Conservation (phyloP, 2,797 vertebrate species). For the Pangasius larnaudii region DNA sequence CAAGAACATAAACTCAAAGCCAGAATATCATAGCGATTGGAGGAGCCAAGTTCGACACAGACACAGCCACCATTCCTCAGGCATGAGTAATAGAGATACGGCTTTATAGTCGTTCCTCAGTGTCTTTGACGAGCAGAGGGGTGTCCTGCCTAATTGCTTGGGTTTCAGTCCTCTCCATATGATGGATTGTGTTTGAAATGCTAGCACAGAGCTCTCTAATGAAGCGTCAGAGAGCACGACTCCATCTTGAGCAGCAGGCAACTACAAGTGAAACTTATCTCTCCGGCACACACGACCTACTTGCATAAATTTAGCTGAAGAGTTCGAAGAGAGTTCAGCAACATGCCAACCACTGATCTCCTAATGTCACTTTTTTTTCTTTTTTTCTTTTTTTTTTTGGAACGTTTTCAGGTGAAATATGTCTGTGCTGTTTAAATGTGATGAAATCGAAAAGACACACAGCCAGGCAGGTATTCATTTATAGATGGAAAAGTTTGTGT, state of each 20-base stretch:
- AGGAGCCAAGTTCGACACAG: conserved; percentile 33
- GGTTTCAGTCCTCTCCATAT: conserved; percentile 49
- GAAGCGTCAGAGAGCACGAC: conserved; percentile 37
- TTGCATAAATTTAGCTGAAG: conserved; percentile 56
- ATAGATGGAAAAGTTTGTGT: conserved; percentile 7
- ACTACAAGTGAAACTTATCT: conserved; percentile 39
- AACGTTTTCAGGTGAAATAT: conserved; percentile 12
- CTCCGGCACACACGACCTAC: conserved; percentile 50
- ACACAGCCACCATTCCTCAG: conserved; percentile 15
- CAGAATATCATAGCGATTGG: conserved; percentile 27
- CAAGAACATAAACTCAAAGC: conserved; percentile 25
- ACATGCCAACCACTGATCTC: conserved; percentile 46
- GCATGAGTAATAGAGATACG: conserved; percentile 42
- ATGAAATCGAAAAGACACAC: neutral
- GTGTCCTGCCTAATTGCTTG: conserved; percentile 55
- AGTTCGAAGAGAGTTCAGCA: conserved; percentile 55
- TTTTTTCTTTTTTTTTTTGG: neutral
- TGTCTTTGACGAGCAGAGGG: conserved; percentile 49
- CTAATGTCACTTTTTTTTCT: conserved; percentile 12
- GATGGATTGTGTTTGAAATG: conserved; percentile 57
- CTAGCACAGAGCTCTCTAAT: conserved; percentile 44
- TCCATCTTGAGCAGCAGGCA: conserved; percentile 35
- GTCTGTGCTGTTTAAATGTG: conserved; percentile 15
- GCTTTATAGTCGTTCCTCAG: conserved; percentile 21
- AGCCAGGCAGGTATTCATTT: neutral